A percentile compares a stretch with the other conserved stretches of the same genome.
Conservation (phyloP, 2,888 invertebrate genomes). For the Listrodromus nycthemerus region DNA sequence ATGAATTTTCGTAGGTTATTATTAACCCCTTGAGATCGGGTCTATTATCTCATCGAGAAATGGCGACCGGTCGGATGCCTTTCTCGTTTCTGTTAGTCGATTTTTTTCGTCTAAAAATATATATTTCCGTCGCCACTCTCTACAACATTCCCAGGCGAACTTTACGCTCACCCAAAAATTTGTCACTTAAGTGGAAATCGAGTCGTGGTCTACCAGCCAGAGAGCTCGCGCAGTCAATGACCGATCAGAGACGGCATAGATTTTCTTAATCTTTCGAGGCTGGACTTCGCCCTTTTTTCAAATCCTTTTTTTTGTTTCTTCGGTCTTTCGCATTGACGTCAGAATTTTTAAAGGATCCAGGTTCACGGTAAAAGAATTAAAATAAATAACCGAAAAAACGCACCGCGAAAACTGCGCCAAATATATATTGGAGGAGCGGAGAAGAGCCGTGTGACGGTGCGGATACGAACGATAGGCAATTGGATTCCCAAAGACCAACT, state of each 20-base stretch:
- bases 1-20: neutral
- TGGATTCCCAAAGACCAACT: neutral
- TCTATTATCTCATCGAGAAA: neutral
- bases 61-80: neutral
- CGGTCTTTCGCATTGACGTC: neutral
- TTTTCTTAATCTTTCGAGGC: neutral
- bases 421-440: neutral
- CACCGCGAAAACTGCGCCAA: neutral
- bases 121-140: neutral
- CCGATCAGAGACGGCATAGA: neutral
- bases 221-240: neutral
- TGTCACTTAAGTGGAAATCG: constrained; percentile 17
- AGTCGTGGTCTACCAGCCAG: neutral
- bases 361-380: neutral
- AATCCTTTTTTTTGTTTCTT: neutral
- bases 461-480: neutral
- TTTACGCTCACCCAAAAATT: neutral
- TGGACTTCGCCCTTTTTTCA: neutral
- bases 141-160: neutral
- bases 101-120: neutral
- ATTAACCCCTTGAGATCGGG: neutral
- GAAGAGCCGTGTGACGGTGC: neutral
- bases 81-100: neutral
- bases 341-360: neutral
- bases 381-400: constrained; percentile 1